Percentiles rank a stretch among this genome's conserved stretches.
Conservation (phyloP, 2,113 vertebrate species). For the Pseudopodoces humilis region DNA sequence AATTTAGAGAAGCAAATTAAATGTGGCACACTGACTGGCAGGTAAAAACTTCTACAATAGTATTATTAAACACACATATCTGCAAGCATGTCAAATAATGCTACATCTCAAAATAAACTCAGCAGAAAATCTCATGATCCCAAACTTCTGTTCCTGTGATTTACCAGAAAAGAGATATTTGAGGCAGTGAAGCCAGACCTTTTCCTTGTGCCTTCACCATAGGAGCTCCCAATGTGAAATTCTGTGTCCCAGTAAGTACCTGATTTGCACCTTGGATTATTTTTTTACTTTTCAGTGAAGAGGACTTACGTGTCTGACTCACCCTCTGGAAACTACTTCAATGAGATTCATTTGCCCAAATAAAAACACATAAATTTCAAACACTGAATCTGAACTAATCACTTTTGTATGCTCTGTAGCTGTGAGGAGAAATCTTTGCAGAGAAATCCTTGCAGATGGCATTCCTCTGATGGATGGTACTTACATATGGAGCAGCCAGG, state of each 20-base stretch:
- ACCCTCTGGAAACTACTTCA: background rate
- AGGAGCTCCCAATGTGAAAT: rapidly evolving
- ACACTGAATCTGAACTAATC: background rate
- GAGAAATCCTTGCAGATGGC: background rate
- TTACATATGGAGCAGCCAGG: background rate
- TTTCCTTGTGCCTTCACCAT: background rate
- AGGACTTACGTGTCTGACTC: background rate
- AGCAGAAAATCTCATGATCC: background rate
- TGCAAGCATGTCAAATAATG: background rate
- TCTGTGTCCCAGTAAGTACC: background rate
- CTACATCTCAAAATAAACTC: background rate
- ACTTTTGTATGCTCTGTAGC: background rate
- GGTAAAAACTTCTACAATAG: background rate
- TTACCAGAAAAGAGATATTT: background rate
- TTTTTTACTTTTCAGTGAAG: background rate
- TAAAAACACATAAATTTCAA: background rate
- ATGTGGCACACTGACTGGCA: background rate
- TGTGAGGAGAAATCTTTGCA: background rate
- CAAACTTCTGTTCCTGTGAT: background rate
- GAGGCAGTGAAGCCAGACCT: background rate
- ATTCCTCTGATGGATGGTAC: background rate
- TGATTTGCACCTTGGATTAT: background rate
- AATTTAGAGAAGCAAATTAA: background rate
- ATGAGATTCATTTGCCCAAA: background rate
- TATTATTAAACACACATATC: background rate